These are phyloP conservation scores for Cuculus canorus DNA, from an alignment of 2,797 vertebrate species.

Conservation along the genomic window DNA sequence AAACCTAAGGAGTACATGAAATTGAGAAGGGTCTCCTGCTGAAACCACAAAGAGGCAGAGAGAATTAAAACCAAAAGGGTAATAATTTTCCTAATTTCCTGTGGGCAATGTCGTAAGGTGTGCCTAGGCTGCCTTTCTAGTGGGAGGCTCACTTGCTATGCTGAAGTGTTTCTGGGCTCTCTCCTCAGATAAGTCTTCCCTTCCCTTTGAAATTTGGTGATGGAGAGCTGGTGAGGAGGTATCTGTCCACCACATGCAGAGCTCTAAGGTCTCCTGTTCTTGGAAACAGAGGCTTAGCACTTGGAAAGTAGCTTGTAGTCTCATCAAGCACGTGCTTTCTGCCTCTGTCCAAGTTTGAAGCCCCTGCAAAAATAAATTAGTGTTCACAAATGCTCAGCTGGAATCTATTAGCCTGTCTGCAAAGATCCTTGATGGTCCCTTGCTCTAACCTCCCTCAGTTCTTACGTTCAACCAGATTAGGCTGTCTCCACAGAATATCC, in stretches of 20 bases:
- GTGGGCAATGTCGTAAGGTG: neutral
- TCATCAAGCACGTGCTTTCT: neutral
- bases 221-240: neutral
- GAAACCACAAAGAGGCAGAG: neutral
- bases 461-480: constrained; percentile 24
- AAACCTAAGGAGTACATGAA: neutral
- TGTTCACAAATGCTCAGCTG: constrained; percentile 33
- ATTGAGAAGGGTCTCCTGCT: neutral
- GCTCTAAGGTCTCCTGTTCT: neutral
- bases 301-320: neutral
- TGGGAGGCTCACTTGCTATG: neutral
- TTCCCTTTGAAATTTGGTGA: neutral
- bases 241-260: neutral
- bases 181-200: neutral
- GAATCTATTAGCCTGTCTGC: constrained; percentile 40
- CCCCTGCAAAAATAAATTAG: constrained; percentile 6
- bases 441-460: constrained; percentile 48
- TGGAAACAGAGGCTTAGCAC: neutral
- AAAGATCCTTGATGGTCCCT: constrained; percentile 26
- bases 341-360: neutral
- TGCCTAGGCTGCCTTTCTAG: neutral
- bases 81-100: neutral
- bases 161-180: neutral
- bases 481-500: constrained; percentile 51
- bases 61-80: neutral